These are phyloP conservation scores for Lanistes nyassanus DNA, from an alignment of 1,140 invertebrate genomes.

Conservation along the genomic window DNA sequence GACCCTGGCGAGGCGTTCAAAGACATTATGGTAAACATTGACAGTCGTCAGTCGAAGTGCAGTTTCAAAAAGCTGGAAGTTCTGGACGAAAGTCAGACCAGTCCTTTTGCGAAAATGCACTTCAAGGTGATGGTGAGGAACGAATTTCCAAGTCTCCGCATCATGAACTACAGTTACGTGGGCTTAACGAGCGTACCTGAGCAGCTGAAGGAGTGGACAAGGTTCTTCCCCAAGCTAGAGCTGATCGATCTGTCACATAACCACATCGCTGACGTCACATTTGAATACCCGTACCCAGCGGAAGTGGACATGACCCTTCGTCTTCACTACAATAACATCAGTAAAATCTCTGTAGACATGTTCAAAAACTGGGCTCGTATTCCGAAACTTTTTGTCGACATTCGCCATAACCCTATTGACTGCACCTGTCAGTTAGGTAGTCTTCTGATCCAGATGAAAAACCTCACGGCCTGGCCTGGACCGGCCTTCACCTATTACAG, in stretches of 20 bases:
- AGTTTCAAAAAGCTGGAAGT: neutral
- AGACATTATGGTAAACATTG: no score
- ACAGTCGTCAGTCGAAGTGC: no score
- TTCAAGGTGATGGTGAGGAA: conserved; percentile 22
- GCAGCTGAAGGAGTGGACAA: conserved; percentile 17
- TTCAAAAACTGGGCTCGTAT: conserved; percentile 22
- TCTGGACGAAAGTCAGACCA: conserved; percentile 23
- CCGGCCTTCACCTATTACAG: neutral
- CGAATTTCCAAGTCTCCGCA: conserved; percentile 18
- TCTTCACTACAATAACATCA: conserved; percentile 31
- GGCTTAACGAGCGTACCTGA: conserved; percentile 9
- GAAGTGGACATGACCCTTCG: neutral
- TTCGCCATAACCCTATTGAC: conserved; percentile 26
- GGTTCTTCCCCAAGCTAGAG: conserved; percentile 17
- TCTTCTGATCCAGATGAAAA: conserved; percentile 4
- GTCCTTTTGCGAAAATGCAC: neutral
- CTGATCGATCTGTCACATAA: conserved; percentile 28
- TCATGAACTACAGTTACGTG: conserved; percentile 26
- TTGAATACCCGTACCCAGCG: neutral
- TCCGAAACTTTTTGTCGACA: conserved; percentile 22
- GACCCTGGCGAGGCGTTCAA: neutral
- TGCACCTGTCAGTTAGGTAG: conserved; percentile 20
- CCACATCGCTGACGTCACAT: conserved; percentile 9
- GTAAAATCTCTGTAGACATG: conserved; percentile 14
- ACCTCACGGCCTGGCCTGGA: neutral